Percentiles rank a stretch among this genome's conserved stretches.
Conservation (phyloP, 2,888 invertebrate genomes). For the Oscheius sp. region DNA sequence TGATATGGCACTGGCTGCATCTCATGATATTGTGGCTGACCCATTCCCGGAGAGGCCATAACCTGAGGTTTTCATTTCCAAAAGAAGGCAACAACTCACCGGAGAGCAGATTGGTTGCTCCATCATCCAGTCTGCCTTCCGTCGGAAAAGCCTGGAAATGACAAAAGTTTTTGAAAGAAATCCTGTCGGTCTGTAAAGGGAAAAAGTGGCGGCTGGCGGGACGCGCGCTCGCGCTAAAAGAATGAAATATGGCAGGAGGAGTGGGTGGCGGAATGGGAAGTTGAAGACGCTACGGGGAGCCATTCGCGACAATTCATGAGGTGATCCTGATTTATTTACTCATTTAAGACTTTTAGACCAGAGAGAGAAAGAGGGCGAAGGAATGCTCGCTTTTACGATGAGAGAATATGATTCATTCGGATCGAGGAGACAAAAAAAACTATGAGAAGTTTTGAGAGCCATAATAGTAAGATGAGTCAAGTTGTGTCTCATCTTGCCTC, state of each 20-base stretch:
- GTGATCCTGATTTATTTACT: not conserved
- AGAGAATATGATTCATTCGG: not conserved
- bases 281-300: not conserved
- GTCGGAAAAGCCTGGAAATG: not conserved
- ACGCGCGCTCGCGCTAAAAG: conserved; percentile 7
- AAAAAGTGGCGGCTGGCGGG: conserved; percentile 8
- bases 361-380: not conserved
- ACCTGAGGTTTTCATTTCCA: too few relatives aligned
- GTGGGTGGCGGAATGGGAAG: conserved; percentile 13
- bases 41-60: not conserved
- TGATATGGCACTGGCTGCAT: conserved; percentile 22
- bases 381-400: not conserved
- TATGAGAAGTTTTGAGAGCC: not conserved
- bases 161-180: not conserved
- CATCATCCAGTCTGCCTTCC: conserved; percentile 16
- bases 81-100: not conserved
- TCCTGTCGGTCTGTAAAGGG: not conserved
- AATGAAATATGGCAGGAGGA: conserved; percentile 18
- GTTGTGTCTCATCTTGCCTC: too few relatives aligned
- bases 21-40: conserved; percentile 25
- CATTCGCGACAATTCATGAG: too few relatives aligned
- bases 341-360: not conserved
- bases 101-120: conserved; percentile 18
- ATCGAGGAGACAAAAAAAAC: not conserved
- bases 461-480: not conserved